Conservation (phyloP, 1,140 invertebrate genomes). For the Scylla paramamosain region DNA sequence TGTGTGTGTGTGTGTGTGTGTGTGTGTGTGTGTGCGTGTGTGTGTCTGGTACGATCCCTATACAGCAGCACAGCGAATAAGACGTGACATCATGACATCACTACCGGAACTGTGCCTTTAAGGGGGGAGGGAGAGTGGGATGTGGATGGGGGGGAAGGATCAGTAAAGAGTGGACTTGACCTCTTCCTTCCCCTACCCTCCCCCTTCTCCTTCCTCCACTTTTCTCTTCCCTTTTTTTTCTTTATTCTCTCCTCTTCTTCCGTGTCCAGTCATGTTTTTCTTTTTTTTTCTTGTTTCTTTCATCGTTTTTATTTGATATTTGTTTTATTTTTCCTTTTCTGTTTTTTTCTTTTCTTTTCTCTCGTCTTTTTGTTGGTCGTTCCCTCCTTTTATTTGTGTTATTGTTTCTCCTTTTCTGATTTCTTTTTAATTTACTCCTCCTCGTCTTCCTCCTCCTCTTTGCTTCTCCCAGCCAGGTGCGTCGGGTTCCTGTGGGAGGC, state of each 20-base stretch:
- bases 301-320: not conserved
- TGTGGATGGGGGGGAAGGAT: no score
- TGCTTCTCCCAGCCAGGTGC: not conserved
- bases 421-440: conserved; percentile 39
- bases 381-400: no score
- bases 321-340: not conserved
- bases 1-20: conserved; percentile 2
- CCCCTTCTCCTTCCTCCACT: no score
- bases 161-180: not conserved
- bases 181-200: not conserved
- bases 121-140: no score
- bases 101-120: not conserved
- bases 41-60: not conserved
- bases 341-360: not conserved
- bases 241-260: not conserved
- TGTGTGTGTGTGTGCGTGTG: not conserved
- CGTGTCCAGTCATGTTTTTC: no score
- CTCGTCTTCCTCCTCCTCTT: conserved; percentile 38
- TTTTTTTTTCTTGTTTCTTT: no score
- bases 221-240: no score
- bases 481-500: not conserved
- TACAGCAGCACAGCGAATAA: not conserved
- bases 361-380: no score
- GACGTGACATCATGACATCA: not conserved
- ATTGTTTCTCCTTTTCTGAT: conserved; percentile 4